Evolutionary conservation across 2,888 invertebrate genomes (phyloP).

Genomic region (Vesta saturnalis): DNA sequence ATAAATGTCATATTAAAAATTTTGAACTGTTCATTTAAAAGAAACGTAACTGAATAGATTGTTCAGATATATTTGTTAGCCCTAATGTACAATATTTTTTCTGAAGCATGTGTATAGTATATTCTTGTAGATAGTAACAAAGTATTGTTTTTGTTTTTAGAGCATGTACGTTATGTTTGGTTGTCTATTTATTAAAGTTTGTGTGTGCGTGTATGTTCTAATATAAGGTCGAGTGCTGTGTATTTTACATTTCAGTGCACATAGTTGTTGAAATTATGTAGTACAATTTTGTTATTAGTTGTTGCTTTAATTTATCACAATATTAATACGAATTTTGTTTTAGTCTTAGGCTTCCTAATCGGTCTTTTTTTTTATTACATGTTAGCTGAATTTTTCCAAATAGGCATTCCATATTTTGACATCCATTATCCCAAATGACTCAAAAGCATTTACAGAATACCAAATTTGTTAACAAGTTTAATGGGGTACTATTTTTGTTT

Average conservation of each 20-base stretch:
- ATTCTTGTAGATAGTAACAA: constrained; percentile 33
- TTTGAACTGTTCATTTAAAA: not conserved
- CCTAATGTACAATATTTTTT: constrained; percentile 31
- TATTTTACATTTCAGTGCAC: not conserved
- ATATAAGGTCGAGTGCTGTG: constrained; percentile 1
- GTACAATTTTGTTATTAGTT: constrained; percentile 11
- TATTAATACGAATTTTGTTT: constrained; percentile 12
- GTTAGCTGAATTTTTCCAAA: constrained; percentile 10
- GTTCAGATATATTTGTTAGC: constrained; percentile 6
- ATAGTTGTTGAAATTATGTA: constrained; percentile 14
- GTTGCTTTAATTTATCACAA: constrained; percentile 23
- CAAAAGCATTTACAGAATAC: not conserved
- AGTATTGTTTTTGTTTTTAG: constrained; percentile 37
- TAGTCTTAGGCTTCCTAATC: constrained; percentile 5
- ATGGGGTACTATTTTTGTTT: not conserved
- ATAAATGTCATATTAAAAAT: constrained; percentile 3
- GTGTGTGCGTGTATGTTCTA: constrained; percentile 27
- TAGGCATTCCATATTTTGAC: not conserved
- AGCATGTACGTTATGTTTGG: constrained; percentile 29
- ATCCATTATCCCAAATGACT: not conserved
- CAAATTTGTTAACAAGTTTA: not conserved
- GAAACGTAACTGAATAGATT: not conserved
- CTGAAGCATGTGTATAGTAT: constrained; percentile 29
- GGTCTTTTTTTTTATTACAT: constrained; percentile 27
- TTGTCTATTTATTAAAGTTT: constrained; percentile 39